Base-by-base conservation (phyloP, 2,113 vertebrate species). In the Lophochroa leadbeateri region DNA sequence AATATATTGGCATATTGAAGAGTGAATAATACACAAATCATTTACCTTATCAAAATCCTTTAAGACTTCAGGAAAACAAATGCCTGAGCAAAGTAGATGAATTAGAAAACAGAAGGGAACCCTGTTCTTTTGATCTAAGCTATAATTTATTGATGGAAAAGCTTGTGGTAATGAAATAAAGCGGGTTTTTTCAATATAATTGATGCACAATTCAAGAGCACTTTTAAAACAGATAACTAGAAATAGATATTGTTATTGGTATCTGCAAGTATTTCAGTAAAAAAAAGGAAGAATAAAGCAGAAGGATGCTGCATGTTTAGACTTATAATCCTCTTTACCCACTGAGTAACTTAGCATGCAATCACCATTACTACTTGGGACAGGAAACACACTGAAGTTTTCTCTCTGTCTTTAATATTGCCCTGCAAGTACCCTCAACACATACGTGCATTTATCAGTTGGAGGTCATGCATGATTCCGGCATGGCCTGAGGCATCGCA, bases 401-500 rank as follows among this genome's bases (percentile, higher is more conserved):
- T 52, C 20, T 65, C 43, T 89, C 49, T 41, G 18, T 37, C 23
- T 85, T 67, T 39, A 61, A 39, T 49, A 39, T 28, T 14, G 17
- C 21, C n/a, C 61, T 65, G 47, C 13, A 33, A 27, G 47, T 23
- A 50, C 33, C 13, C 65, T 61, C 33, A 65, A 6, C n/a, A 33
- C 2, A 2, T 28, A 24, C 0, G 4, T 58, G 49, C 37, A 24
- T 55, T 31, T 35, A n/a, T 74, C 11, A 44, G 18, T 1, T 10
- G 37, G 74, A 82, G 63, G 46, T 55, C 88, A 7, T 7, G 44
- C 44, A 14, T 7, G 24, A 50, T 81, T 85, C 72, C 6, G 4
- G n/a, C 0, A 1, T 68, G 70, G n/a, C 71, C 78, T 33, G 49
- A 55, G 76, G 63, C 85, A 12, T 44, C 0, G 0, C 0, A 5